These are phyloP conservation scores for Odiellus spinosus DNA, from an alignment of 2,888 invertebrate genomes.

Conservation along the genomic window DNA sequence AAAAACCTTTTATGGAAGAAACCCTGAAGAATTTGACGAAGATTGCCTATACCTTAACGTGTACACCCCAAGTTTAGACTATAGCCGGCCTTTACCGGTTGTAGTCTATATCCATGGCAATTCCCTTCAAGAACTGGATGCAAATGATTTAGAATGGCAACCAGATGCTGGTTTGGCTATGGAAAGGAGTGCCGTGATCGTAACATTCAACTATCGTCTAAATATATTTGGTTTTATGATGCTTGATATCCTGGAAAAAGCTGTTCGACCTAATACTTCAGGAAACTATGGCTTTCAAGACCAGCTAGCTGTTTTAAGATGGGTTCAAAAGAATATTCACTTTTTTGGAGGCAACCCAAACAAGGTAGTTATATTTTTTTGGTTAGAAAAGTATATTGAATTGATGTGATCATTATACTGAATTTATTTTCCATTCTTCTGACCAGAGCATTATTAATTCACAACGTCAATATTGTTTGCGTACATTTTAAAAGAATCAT, in stretches of 20 bases:
- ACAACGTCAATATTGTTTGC: no score
- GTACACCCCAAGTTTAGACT: conserved; percentile 42
- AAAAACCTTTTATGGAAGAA: conserved; percentile 25
- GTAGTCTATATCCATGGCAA: conserved; percentile 20
- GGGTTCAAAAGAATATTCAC: conserved; percentile 64
- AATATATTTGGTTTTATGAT: conserved; percentile 58
- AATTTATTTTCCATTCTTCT: not conserved
- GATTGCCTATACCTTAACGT: conserved; percentile 61
- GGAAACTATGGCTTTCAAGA: conserved; percentile 77
- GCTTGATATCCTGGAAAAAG: conserved; percentile 42
- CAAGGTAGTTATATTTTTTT: conserved; percentile 11
- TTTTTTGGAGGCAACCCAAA: conserved; percentile 66
- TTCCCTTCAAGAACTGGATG: conserved; percentile 16
- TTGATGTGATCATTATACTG: not conserved
- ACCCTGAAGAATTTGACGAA: conserved; percentile 29
- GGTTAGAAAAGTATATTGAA: not conserved
- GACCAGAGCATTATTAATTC: no score
- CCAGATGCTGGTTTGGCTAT: conserved; percentile 61
- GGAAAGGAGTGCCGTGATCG: conserved; percentile 63
- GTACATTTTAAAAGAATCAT: not conserved
- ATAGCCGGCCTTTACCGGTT: conserved; percentile 15
- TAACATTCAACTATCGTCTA: conserved; percentile 67
- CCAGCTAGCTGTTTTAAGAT: conserved; percentile 55
- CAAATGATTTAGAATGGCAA: conserved; percentile 31
- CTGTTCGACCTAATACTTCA: conserved; percentile 54